phyloP scores from a whole-genome alignment of 2,113 vertebrate species.

The Anser cygnoides region DNA sequence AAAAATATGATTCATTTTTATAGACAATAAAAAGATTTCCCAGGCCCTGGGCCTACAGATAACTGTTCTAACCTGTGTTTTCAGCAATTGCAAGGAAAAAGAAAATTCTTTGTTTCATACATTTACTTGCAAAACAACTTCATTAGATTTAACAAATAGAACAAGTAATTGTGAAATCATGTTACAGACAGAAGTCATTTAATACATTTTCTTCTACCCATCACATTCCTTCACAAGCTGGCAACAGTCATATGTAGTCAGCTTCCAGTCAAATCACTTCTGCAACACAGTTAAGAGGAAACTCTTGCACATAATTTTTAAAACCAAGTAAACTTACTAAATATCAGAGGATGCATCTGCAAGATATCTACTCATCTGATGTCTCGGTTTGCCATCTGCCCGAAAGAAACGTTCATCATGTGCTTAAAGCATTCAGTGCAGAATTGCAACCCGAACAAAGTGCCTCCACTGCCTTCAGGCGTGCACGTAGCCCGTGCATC shows the following conservation, averaged over 20 bases:
- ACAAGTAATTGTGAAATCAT: fast-evolving
- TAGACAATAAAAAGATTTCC: background rate
- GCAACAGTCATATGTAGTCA: background rate
- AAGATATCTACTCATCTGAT: background rate
- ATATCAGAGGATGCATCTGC: background rate
- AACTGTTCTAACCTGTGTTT: background rate
- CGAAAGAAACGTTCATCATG: background rate
- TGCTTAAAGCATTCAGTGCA: background rate
- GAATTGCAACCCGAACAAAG: background rate
- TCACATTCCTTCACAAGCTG: background rate
- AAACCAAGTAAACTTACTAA: background rate
- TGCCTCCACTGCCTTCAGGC: fast-evolving
- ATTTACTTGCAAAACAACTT: background rate
- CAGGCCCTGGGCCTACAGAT: background rate
- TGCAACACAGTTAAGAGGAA: background rate
- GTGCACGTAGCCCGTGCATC: fast-evolving
- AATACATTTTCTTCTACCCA: background rate
- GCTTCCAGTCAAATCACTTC: background rate
- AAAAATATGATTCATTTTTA: background rate
- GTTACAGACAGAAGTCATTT: background rate
- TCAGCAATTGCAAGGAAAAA: background rate
- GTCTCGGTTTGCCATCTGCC: fast-evolving
- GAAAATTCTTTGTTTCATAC: background rate
- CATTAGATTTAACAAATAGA: background rate
- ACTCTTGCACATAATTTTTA: background rate